Conservation (phyloP, 1,140 invertebrate genomes). For the Lucilia sericata region DNA sequence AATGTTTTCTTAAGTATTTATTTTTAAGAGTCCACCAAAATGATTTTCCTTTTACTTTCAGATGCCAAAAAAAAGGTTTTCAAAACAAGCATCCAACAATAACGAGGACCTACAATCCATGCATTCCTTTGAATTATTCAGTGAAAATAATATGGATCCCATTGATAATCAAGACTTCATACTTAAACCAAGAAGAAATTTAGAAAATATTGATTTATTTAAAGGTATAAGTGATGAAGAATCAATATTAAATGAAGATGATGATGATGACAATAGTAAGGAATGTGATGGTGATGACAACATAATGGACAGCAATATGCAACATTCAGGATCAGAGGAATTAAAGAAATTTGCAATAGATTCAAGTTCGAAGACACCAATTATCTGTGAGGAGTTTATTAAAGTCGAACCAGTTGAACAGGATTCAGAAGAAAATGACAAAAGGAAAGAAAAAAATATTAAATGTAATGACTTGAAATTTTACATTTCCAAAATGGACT, state of each 20-base stretch:
- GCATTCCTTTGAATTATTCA: slow-evolving; percentile 43
- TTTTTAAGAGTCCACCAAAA: no score
- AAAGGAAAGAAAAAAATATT: background rate
- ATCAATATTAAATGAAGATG: slow-evolving; percentile 34
- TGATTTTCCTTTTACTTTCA: background rate
- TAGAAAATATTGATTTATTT: slow-evolving; percentile 48
- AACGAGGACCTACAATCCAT: background rate
- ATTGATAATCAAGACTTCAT: slow-evolving; percentile 19
- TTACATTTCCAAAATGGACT: slow-evolving; percentile 61
- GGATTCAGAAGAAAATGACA: background rate
- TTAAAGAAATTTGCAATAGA: background rate
- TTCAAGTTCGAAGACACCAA: background rate
- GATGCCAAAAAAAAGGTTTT: background rate
- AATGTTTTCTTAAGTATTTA: no score
- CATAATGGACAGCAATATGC: no score
- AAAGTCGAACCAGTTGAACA: background rate
- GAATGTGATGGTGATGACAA: background rate
- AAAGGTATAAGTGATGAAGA: slow-evolving; percentile 49
- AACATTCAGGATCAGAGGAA: background rate
- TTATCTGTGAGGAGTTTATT: background rate
- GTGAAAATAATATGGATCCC: slow-evolving; percentile 50
- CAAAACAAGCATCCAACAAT: background rate
- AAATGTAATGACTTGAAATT: slow-evolving; percentile 26
- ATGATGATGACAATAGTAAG: slow-evolving; percentile 3
- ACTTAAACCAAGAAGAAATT: slow-evolving; percentile 42